These are phyloP conservation scores for Triplophysa siluroides DNA, from an alignment of 2,113 vertebrate genomes.

Conservation along the genomic window DNA sequence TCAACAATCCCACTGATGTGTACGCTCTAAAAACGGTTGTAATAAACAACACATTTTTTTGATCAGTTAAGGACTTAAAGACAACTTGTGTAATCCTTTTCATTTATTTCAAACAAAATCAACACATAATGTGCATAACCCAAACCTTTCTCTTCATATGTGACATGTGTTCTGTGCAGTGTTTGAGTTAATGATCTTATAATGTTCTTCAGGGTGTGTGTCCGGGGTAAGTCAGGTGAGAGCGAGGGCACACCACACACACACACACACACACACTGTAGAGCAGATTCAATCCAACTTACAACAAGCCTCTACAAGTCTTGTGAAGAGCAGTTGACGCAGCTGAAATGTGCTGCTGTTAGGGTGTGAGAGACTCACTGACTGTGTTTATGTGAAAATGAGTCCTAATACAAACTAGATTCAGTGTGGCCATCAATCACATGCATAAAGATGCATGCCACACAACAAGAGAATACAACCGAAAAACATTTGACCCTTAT, in stretches of 20 bases:
- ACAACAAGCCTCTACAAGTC: slow-evolving; percentile 19
- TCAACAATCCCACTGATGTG: too few species aligned
- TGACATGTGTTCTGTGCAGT: not conserved
- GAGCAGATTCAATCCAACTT: not conserved
- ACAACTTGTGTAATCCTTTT: too few species aligned
- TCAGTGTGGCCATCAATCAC: not conserved
- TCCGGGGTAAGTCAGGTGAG: slow-evolving; percentile 1
- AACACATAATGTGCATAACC: too few species aligned
- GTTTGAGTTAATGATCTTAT: not conserved
- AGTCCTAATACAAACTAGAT: not conserved
- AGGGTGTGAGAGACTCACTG: not conserved
- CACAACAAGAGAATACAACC: not conserved
- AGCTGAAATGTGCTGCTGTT: slow-evolving; percentile 5
- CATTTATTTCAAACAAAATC: too few species aligned
- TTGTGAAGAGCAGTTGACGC: not conserved
- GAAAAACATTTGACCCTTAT: too few species aligned
- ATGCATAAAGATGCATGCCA: too few species aligned
- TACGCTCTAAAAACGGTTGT: too few species aligned
- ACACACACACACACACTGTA: not conserved
- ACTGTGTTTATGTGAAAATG: not conserved
- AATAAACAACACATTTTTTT: too few species aligned
- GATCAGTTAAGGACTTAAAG: too few species aligned
- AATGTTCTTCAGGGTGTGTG: not conserved
- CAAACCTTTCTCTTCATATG: not conserved
- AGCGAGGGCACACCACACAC: not conserved